Evolutionary conservation across 2,797 vertebrate genomes (phyloP).

Genomic region (Muscicapa striata): DNA sequence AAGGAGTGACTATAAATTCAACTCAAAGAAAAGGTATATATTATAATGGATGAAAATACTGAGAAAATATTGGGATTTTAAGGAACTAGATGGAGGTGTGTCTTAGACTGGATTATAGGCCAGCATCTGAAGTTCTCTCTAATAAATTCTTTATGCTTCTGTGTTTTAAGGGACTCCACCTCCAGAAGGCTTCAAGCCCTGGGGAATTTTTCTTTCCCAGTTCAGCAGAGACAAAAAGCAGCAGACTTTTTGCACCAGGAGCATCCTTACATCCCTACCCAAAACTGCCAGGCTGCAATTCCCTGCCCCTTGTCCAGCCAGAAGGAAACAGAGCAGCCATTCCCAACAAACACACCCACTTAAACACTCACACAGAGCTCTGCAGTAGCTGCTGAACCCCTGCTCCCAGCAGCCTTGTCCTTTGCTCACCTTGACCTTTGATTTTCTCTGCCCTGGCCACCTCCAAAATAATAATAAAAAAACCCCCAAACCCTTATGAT

Average conservation of each 20-base stretch:
- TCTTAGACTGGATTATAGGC: neutral
- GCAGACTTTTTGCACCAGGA: neutral
- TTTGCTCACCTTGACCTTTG: neutral
- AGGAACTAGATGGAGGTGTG: neutral
- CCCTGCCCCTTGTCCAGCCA: neutral
- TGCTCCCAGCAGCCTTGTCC: neutral
- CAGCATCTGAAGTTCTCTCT: neutral
- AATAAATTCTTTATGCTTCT: neutral
- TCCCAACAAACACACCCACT: neutral
- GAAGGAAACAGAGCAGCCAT: neutral
- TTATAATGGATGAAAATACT: neutral
- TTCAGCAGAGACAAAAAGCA: neutral
- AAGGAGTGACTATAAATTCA: neutral
- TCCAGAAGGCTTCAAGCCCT: neutral
- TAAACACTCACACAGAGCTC: neutral
- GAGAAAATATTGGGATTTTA: neutral
- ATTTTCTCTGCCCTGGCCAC: neutral
- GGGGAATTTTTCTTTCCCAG: neutral
- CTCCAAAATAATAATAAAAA: neutral
- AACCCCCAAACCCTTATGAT: rapidly evolving
- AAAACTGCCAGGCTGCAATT: neutral
- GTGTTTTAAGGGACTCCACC: neutral
- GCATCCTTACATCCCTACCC: neutral
- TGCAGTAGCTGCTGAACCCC: neutral
- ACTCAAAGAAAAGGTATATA: neutral